phyloP scores from a whole-genome alignment of 2,113 vertebrate genomes.

The Bos javanicus region DNA sequence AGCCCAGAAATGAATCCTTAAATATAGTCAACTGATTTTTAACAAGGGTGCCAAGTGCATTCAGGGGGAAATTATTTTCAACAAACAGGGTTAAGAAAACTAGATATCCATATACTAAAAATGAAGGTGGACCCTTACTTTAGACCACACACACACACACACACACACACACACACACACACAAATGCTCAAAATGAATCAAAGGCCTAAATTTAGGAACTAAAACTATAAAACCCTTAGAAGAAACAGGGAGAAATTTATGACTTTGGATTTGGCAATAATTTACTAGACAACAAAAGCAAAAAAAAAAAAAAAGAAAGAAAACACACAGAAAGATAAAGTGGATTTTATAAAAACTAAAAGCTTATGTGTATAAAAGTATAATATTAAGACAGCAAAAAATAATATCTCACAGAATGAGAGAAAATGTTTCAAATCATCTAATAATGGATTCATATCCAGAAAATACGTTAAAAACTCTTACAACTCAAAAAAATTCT shows the following conservation, averaged over 20 bases:
- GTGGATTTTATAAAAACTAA: neutral
- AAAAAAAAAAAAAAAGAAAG: neutral
- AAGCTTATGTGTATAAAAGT: neutral
- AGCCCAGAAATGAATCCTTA: neutral
- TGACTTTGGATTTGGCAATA: neutral
- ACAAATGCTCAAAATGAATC: neutral
- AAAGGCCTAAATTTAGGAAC: neutral
- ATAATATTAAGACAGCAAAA: neutral
- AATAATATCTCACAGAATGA: neutral
- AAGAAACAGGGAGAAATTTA: neutral
- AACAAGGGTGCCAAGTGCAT: neutral
- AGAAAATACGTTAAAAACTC: neutral
- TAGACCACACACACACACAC: neutral
- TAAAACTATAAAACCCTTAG: neutral
- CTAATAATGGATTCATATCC: neutral
- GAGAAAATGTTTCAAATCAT: neutral
- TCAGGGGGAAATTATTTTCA: neutral
- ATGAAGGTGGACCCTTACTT: neutral
- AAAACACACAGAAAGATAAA: neutral
- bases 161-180: too few relatives aligned
- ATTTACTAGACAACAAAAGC: neutral
- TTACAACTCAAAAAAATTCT: neutral
- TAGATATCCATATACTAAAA: neutral
- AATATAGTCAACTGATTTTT: neutral
- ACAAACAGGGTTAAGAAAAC: neutral